Base-by-base conservation (phyloP, 2,113 vertebrate species). In the Albula glossodonta region DNA sequence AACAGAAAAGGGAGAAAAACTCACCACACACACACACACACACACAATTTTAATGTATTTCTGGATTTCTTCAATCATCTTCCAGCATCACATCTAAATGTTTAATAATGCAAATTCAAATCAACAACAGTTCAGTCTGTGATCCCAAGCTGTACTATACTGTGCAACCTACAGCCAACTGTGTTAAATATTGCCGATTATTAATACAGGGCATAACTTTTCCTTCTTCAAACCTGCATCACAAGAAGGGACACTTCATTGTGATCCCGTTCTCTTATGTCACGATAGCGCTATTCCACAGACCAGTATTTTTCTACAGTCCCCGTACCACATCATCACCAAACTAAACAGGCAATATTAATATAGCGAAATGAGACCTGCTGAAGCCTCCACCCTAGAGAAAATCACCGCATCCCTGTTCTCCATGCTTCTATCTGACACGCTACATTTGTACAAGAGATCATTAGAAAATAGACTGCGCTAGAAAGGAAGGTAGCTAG, bases 331-430 rank as follows among this genome's bases (percentile, higher is more conserved):
- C 48, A 66, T 4, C 12, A 49, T 7, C 41, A 66, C 82, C 82
- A 70, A 74, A 31, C 8, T 31, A 31, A 17, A 31, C 48, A 51
- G 56, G 82, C 31, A 15, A 19, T 78, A 77, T 52, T 51, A 5
- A 84, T 77, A 77, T 22, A 19, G 17, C 60, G n/a, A 77, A 77
- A 52, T 78, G 49, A 25, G 22, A 51, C 41, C 48, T 74, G 60
- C 22, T 84, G 12, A 25, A 31, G 83, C 49, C 63, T 15, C 50
- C 63, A 84, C 63, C 63, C 83, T 74, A 74, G 60, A 74, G 19
- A 50, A 84, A 78, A 84, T 84, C 66, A 77, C 22, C 83, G 74
- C 66, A 84, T 84, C 63, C 22, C 31, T 25, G n/a, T 84, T 84
- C 51, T 10, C 12, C 2, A n/a, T 52, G 63, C 74, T 56, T 19